A percentile compares a stretch with the other conserved stretches of the same genome.
Evolutionary conservation across 2,888 invertebrate genomes (phyloP).

Genomic region (Andricus curvator): DNA sequence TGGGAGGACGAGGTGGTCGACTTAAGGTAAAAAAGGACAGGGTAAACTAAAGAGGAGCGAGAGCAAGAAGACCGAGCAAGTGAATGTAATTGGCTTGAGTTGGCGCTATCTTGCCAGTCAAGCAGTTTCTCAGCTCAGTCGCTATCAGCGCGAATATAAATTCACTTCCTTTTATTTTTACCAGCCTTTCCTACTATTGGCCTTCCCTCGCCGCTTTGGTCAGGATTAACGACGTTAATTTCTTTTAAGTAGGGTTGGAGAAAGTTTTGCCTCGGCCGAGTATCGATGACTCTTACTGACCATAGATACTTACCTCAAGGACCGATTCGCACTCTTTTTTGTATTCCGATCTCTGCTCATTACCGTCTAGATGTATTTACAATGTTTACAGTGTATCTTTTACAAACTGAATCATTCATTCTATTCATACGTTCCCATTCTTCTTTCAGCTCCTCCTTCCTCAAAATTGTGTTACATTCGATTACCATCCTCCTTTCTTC

Average conservation of each 20-base stretch:
- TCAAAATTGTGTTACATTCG: too few relatives aligned
- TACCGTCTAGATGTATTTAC: too few relatives aligned
- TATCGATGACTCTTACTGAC: slow-evolving; percentile 60
- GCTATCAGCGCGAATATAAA: slow-evolving; percentile 76
- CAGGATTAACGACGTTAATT: slow-evolving; percentile 70
- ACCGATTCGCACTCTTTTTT: neutral
- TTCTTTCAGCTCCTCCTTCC: too few relatives aligned
- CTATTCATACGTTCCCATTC: too few relatives aligned
- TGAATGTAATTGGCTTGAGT: slow-evolving; percentile 76
- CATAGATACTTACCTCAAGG: slow-evolving; percentile 53
- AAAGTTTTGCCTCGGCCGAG: slow-evolving; percentile 57
- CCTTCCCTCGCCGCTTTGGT: slow-evolving; percentile 47
- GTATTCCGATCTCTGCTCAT: too few relatives aligned
- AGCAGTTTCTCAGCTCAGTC: slow-evolving; percentile 72
- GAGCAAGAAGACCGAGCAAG: slow-evolving; percentile 67
- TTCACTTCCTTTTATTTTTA: slow-evolving; percentile 69
- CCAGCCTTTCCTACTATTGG: slow-evolving; percentile 53
- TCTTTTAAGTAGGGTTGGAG: slow-evolving; percentile 65
- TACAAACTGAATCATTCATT: too few relatives aligned
- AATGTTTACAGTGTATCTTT: too few relatives aligned
- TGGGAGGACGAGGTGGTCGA: neutral
- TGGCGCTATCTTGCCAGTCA: slow-evolving; percentile 73
- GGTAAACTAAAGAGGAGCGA: slow-evolving; percentile 29
- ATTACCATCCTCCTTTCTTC: too few relatives aligned
- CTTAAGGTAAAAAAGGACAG: slow-evolving; percentile 29